Conservation (phyloP, 2,888 invertebrate genomes). For the Morpho achilles region DNA sequence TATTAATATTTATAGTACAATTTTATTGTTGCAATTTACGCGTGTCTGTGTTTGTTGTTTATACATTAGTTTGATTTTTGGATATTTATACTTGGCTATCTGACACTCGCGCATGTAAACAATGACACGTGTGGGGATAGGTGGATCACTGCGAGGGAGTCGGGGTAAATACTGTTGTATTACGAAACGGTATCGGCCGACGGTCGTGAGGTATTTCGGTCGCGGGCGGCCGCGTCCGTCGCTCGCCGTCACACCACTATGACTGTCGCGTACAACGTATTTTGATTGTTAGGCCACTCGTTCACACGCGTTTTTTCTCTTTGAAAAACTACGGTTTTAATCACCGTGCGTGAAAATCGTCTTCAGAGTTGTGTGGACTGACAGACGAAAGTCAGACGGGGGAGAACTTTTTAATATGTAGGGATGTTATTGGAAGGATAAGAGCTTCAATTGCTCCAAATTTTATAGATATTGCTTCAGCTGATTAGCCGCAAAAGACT, state of each 20-base stretch:
- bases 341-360: not conserved
- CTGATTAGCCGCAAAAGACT: too few species aligned
- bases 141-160: constrained; percentile 17
- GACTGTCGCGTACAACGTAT: constrained; percentile 31
- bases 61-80: not conserved
- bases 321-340: too few species aligned
- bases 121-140: constrained; percentile 30
- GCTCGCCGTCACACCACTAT: constrained; percentile 37
- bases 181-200: constrained; percentile 48
- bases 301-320: too few species aligned
- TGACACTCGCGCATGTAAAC: constrained; percentile 29
- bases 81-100: constrained; percentile 6
- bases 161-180: constrained; percentile 44
- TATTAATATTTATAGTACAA: too few species aligned
- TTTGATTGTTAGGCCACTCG: constrained; percentile 1
- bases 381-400: too few species aligned
- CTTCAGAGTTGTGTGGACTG: too few species aligned
- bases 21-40: not conserved
- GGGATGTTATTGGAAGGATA: too few species aligned
- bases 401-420: too few species aligned
- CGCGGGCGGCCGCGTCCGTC: constrained; percentile 41
- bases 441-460: too few species aligned
- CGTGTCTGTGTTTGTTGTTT: not conserved
- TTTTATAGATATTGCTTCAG: too few species aligned
- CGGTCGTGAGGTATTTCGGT: constrained; percentile 35